Evolutionary conservation across 2,113 vertebrate genomes (phyloP), one percentile per base, ranked within the genome.

Genomic region (Mormyrus iriodes): DNA sequence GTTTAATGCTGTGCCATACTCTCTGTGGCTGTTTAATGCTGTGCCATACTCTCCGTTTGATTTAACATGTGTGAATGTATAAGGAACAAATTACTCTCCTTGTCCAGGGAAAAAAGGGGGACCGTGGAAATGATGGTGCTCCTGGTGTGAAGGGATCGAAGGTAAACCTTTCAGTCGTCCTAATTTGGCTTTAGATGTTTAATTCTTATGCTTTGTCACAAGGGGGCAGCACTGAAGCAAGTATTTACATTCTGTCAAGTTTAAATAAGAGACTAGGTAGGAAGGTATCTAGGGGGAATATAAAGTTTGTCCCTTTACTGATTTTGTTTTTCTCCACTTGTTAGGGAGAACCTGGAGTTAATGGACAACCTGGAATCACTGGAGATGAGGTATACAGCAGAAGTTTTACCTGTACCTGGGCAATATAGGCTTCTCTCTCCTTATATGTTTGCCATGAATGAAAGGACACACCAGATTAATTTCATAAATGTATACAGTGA

Each of bases 301-400:
- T 24, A 84, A 24, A 84, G 17, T 53, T 4, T 92, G 55, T 92
- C 88, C 27, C 55, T 49, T 0, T 92, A 53, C 86, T 91, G 90
- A 88, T 92, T 87, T 92, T 69, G 88, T 53, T 69, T 48, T 69
- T 69, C 88, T 93, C 0, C 27, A 93, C 90, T 92, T 53, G 87
- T 88, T 42, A 99, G 97, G 97, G 98, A 0, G 93, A 95, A 87
- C 61, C 94, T 88, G 96, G 96, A 53, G 88, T 93, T 31, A 97
- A 97, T 92, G 97, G 97, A 89, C 95, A 95, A 49, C 94, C 79
- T 76, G 97, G 97, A 95, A 93, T 95, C 73, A 94, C 94, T 88
- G 97, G 97, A 69, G 90, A 94, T 91, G 93, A 94, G 97, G 97
- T 98, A 96, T 4, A 2, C 49, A 21, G 9, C 27, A 24, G 15